Conservation (phyloP, 2,888 invertebrate genomes). For the Anodontia alba region DNA sequence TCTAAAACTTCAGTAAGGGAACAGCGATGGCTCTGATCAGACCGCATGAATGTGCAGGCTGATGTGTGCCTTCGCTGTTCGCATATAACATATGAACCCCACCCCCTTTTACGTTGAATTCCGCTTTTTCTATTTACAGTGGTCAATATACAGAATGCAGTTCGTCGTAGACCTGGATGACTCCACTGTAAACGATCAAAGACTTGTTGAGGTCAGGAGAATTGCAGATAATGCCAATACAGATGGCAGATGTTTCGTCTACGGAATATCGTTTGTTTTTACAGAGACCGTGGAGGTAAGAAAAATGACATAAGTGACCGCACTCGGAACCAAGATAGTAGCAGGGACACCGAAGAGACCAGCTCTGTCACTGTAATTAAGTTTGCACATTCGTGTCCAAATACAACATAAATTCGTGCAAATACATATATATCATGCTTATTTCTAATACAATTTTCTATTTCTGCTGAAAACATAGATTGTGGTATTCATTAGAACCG, state of each 20-base stretch:
- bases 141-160: constrained; percentile 5
- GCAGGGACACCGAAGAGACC: too few relatives aligned
- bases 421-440: too few relatives aligned
- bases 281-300: not conserved
- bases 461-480: too few relatives aligned
- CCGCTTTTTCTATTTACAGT: constrained; percentile 9
- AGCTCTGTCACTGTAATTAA: too few relatives aligned
- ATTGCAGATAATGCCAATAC: constrained; percentile 12
- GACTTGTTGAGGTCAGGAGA: not conserved
- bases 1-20: not conserved
- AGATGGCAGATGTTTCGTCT: constrained; percentile 8
- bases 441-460: too few relatives aligned
- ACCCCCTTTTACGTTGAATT: too few relatives aligned
- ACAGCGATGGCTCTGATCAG: not conserved
- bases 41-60: not conserved
- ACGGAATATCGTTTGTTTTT: constrained; percentile 5
- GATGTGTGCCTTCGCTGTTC: not conserved
- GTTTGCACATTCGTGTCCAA: too few relatives aligned
- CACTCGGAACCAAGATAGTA: too few relatives aligned
- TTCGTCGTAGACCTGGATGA: not conserved
- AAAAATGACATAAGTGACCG: too few relatives aligned
- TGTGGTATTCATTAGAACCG: too few relatives aligned
- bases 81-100: not conserved
- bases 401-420: too few relatives aligned
- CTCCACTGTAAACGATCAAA: not conserved